Conservation (phyloP, 2,113 vertebrate genomes). For the Isurus oxyrinchus region DNA sequence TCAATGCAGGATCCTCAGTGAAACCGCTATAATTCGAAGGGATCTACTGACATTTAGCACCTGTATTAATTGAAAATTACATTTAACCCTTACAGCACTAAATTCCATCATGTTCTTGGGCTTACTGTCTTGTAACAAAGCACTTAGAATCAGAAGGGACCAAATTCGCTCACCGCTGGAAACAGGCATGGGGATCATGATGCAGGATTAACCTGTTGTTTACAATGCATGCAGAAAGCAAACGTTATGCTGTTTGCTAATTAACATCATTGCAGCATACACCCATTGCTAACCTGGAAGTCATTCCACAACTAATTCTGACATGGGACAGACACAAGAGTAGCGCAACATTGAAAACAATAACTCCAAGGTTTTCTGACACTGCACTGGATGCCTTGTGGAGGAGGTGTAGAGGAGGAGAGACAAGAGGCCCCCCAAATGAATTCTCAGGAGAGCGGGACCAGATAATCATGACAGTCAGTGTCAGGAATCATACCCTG, state of each 20-base stretch:
- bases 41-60: background rate
- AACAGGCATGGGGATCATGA: background rate
- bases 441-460: too few species aligned
- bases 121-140: background rate
- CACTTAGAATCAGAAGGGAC: background rate
- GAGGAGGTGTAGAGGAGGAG: too few species aligned
- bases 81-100: background rate
- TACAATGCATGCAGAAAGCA: background rate
- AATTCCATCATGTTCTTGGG: background rate
- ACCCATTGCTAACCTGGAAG: background rate
- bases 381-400: too few species aligned
- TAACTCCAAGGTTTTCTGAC: too few species aligned
- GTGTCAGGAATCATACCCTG: too few species aligned
- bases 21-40: background rate
- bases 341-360: too few species aligned
- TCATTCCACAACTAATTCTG: too few species aligned
- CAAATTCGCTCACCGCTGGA: background rate
- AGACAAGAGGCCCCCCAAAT: too few species aligned
- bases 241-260: background rate
- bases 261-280: background rate
- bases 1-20: background rate
- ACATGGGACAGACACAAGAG: too few species aligned
- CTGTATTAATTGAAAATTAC: background rate
- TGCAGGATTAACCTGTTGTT: background rate
- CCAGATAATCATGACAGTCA: too few species aligned